These are phyloP conservation scores for Cordilura impudica DNA, from an alignment of 2,888 invertebrate species.

Conservation along the genomic window DNA sequence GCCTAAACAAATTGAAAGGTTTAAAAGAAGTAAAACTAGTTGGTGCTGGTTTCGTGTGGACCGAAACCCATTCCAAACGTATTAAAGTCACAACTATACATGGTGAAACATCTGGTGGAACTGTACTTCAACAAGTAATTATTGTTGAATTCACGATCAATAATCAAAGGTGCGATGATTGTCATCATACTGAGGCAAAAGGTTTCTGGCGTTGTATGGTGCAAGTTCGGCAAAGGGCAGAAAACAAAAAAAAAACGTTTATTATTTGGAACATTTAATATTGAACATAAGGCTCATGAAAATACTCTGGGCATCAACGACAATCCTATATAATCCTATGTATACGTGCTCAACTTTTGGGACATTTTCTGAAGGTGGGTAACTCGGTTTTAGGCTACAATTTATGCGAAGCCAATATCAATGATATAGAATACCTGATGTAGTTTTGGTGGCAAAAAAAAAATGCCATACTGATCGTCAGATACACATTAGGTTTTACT, in stretches of 20 bases:
- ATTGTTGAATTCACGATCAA: constrained; percentile 94
- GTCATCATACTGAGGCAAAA: constrained; percentile 97
- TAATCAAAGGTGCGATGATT: constrained; percentile 98
- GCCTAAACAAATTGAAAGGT: constrained; percentile 94
- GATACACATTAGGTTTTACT: no score
- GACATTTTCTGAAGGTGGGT: no score
- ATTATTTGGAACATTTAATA: constrained; percentile 98
- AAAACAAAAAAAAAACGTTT: constrained; percentile 98
- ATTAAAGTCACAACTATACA: constrained; percentile 94
- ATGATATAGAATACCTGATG: no score
- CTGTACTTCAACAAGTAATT: constrained; percentile 93
- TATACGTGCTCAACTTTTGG: no score
- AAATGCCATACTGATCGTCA: no score
- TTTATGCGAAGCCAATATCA: no score
- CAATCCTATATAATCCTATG: no score
- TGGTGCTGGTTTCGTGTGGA: constrained; percentile 99
- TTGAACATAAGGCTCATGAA: constrained; percentile 94
- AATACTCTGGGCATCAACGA: constrained; percentile 89
- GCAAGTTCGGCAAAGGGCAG: constrained; percentile 91
- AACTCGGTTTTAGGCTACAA: no score
- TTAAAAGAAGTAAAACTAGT: constrained; percentile 92
- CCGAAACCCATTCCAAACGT: constrained; percentile 98
- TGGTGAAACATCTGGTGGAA: constrained; percentile 20
- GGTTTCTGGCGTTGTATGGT: constrained; percentile 97
- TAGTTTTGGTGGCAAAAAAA: no score